Evolutionary conservation across 1,140 invertebrate species (phyloP), one percentile per base, ranked within the genome.

Genomic region (Drosophila navojoa): DNA sequence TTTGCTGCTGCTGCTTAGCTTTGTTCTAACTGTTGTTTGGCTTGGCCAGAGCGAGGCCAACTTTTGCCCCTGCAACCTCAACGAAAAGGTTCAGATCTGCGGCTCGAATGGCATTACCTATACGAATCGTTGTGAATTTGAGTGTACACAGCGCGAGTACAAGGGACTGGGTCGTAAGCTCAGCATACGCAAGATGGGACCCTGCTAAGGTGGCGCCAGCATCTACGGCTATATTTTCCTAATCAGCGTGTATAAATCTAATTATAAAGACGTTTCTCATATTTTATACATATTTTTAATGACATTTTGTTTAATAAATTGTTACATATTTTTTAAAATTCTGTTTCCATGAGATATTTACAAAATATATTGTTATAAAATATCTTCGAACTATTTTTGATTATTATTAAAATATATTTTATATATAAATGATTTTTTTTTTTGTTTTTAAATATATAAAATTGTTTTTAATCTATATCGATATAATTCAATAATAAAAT

Each of bases 91-190:
- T 2, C 40, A 79, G 61, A 53, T 91, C n/a, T 91, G 90, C 50
- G 90, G 72, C 60, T 66, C 81, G 11, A 91, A 91, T 71, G 85
- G 87, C 5, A 69, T 91, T 3, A 91, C 90, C 47, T 91, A 79
- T 22, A 67, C 72, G 9, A 91, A 90, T 79, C 84, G 85, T 22
- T 91, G 90, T 52, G 81, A 91, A 52, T 91, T 91, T 32, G 85
- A 91, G 52, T 91, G 90, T 32, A 81, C 87, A 0, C 90, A 91
- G 57, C 70, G 77, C 13, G 87, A 90, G 0, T 81, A 81, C 58
- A 81, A 42, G 44, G 76, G 66, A 40, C 60, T 91, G 22, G 76
- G 81, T 32, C 77, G 85, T 0, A 52, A 1, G 1, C 52, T 91
- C 1, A 77, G 71, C 5, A 55, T 91, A n/a, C 27, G 6, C 0